Evolutionary conservation across 2,888 invertebrate species (phyloP).

Genomic region (Poecilobothrus nobilitatus): DNA sequence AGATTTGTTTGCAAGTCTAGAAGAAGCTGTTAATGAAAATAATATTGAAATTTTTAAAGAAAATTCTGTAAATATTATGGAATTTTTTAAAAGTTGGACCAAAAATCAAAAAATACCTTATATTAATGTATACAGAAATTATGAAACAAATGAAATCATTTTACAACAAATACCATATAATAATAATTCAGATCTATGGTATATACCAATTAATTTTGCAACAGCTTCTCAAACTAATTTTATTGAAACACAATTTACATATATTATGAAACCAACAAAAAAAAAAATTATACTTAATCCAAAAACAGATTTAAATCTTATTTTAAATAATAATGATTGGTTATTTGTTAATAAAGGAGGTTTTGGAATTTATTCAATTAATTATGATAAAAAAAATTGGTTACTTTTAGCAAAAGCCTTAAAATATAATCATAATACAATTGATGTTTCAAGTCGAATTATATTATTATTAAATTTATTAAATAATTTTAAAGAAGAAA

Average conservation of each 20-base stretch:
- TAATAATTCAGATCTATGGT: slow-evolving; percentile 31
- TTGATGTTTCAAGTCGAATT: slow-evolving; percentile 70
- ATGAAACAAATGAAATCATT: slow-evolving; percentile 44
- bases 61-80: slow-evolving; percentile 35
- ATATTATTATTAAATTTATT: slow-evolving; percentile 77
- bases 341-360: slow-evolving; percentile 40
- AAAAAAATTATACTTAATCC: slow-evolving; percentile 31
- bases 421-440: slow-evolving; percentile 54
- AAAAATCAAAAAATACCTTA: slow-evolving; percentile 54
- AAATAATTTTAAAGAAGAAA: slow-evolving; percentile 48
- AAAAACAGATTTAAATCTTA: slow-evolving; percentile 29
- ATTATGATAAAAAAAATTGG: slow-evolving; percentile 62
- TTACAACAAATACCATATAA: slow-evolving; percentile 46
- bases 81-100: slow-evolving; percentile 54
- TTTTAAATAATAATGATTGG: slow-evolving; percentile 34
- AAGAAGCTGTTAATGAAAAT: slow-evolving; percentile 31
- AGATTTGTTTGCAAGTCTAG: slow-evolving; percentile 33
- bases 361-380: slow-evolving; percentile 52
- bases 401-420: slow-evolving; percentile 51
- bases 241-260: slow-evolving; percentile 31
- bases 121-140: slow-evolving; percentile 46
- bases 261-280: slow-evolving; percentile 34
- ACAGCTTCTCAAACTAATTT: slow-evolving; percentile 30
- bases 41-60: not conserved
- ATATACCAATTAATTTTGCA: slow-evolving; percentile 40